These are phyloP conservation scores for Agrypnia vestita DNA, from an alignment of 1,140 invertebrate species.

Conservation along the genomic window DNA sequence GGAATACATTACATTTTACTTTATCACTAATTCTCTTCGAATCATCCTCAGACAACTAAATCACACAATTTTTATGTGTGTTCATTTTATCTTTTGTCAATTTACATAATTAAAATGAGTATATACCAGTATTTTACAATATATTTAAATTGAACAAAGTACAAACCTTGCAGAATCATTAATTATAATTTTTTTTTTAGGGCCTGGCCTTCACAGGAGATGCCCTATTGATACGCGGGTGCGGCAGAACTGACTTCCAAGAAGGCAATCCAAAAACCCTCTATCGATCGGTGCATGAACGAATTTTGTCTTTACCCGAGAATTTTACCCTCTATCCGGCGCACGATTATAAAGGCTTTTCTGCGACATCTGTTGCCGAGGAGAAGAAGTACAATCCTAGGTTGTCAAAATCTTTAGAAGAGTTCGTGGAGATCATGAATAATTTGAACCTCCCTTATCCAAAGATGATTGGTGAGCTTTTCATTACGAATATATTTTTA, in stretches of 20 bases:
- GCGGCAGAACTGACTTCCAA: constrained; percentile 90
- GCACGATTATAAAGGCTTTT: constrained; percentile 95
- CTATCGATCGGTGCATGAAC: constrained; percentile 91
- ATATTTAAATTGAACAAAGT: no score
- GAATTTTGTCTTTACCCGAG: constrained; percentile 92
- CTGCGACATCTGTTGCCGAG: constrained; percentile 91
- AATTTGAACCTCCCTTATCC: constrained; percentile 96
- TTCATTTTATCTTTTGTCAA: no score
- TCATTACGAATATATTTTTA: constrained; percentile 22
- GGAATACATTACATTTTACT: no score
- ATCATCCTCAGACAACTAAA: no score
- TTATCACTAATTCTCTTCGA: no score
- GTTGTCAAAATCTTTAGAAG: constrained; percentile 86
- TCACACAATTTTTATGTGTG: no score
- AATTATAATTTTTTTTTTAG: constrained; percentile 66
- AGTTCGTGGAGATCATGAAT: constrained; percentile 95
- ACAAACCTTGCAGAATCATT: neutral
- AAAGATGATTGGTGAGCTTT: constrained; percentile 92
- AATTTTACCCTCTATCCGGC: constrained; percentile 92
- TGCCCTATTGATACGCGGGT: constrained; percentile 91
- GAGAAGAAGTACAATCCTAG: constrained; percentile 94
- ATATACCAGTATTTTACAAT: no score
- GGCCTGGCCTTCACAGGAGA: constrained; percentile 96
- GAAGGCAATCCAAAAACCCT: constrained; percentile 86
- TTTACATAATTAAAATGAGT: no score